Percentiles rank a stretch among this genome's conserved stretches.
Conservation (phyloP, 35 echinoderm and acorn worm genomes). For the Patiria miniata region DNA sequence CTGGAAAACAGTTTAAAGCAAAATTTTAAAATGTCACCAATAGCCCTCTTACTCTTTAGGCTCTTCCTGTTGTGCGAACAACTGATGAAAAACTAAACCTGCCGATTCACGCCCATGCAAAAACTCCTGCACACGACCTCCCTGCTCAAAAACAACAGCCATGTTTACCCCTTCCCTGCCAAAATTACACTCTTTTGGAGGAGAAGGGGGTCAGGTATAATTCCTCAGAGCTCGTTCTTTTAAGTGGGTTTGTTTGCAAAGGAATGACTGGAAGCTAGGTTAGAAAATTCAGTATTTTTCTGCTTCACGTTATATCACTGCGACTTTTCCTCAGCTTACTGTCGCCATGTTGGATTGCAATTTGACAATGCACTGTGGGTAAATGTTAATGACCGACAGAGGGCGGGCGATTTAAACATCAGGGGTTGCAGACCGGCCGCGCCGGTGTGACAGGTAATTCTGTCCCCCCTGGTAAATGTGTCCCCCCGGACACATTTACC, state of each 20-base stretch:
- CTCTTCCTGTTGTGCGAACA: constrained; percentile 24
- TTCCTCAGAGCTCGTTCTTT: not conserved
- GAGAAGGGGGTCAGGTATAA: constrained; percentile 1
- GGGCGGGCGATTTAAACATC: constrained; percentile 15
- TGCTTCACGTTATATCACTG: not conserved
- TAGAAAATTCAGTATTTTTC: not conserved
- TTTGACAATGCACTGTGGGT: not conserved
- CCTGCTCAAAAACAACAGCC: constrained; percentile 16
- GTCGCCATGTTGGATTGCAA: constrained; percentile 24
- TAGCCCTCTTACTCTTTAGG: constrained; percentile 9
- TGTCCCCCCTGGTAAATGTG: too few relatives aligned
- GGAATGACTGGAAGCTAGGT: not conserved
- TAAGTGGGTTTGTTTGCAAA: not conserved
- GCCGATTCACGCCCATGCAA: constrained; percentile 44
- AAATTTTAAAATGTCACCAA: too few relatives aligned
- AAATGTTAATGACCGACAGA: constrained; percentile 12
- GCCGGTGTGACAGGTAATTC: too few relatives aligned
- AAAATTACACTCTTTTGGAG: constrained; percentile 1
- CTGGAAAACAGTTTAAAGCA: too few relatives aligned
- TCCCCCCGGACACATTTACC: too few relatives aligned
- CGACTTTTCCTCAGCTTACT: constrained; percentile 7
- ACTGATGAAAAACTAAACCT: constrained; percentile 34
- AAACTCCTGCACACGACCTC: constrained; percentile 35
- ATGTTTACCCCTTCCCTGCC: constrained; percentile 9
- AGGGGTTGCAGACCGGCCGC: not conserved